A percentile compares a stretch with the other conserved stretches of the same genome.
Conservation (phyloP, 2,888 invertebrate species). For the Idaea straminata region DNA sequence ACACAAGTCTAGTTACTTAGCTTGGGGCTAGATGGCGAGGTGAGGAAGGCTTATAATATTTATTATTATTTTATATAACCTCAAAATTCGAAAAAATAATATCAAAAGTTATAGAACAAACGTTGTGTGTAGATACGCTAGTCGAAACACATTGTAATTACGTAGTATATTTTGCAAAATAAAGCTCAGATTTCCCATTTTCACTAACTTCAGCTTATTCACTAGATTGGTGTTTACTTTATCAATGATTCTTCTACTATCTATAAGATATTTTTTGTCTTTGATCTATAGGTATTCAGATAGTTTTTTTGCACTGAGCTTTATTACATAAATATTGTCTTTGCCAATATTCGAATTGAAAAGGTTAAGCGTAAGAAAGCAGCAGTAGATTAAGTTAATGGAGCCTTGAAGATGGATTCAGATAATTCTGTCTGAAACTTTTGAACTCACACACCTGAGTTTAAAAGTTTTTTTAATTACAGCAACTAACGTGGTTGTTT, state of each 20-base stretch:
- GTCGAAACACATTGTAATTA: too few species aligned
- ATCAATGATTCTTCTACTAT: slow-evolving; percentile 36
- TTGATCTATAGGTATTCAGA: slow-evolving; percentile 12
- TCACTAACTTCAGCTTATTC: neutral
- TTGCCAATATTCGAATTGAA: neutral
- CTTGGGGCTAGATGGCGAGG: too few species aligned
- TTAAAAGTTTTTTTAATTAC: neutral
- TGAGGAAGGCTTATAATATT: too few species aligned
- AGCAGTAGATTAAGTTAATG: slow-evolving; percentile 43
- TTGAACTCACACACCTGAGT: neutral
- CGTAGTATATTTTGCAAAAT: too few species aligned
- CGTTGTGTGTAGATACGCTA: too few species aligned
- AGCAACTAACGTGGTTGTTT: too few species aligned
- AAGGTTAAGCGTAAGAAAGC: slow-evolving; percentile 23
- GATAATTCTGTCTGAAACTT: neutral
- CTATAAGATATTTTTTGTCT: slow-evolving; percentile 30
- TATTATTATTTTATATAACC: too few species aligned
- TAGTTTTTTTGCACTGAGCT: neutral
- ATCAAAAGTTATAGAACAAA: too few species aligned
- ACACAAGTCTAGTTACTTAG: too few species aligned
- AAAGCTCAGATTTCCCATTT: neutral
- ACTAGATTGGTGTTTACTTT: neutral
- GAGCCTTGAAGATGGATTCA: slow-evolving; percentile 6
- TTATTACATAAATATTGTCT: neutral
- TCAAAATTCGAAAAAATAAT: too few species aligned